Percentiles rank a stretch among this genome's conserved stretches.
Evolutionary conservation across 2,888 invertebrate species (phyloP).

Genomic region (Spodoptera picta): DNA sequence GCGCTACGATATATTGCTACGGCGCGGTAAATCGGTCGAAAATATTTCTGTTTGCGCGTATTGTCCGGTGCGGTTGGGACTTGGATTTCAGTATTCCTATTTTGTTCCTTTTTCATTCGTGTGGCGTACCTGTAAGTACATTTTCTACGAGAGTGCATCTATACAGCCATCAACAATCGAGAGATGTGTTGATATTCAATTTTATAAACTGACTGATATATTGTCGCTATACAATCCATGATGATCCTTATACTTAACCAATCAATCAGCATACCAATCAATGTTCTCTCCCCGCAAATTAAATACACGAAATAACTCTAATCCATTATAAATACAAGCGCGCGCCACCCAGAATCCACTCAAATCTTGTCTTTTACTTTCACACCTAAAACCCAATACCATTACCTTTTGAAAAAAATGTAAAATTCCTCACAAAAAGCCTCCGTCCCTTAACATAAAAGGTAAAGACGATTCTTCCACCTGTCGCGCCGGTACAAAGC

Average conservation of each 20-base stretch:
- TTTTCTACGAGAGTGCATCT: conserved; percentile 13
- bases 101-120: conserved; percentile 30
- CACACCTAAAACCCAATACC: conserved; percentile 38
- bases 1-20: conserved; percentile 64
- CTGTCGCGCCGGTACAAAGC: conserved; percentile 61
- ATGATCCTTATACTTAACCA: too few relatives aligned
- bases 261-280: too few relatives aligned
- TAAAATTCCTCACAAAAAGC: conserved; percentile 26
- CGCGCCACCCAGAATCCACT: not conserved
- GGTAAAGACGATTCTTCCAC: conserved; percentile 59
- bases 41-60: conserved; percentile 60
- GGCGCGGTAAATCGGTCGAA: conserved; percentile 62
- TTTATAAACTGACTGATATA: too few relatives aligned
- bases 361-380: conserved; percentile 25
- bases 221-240: too few relatives aligned
- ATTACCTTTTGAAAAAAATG: conserved; percentile 37
- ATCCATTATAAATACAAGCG: conserved; percentile 23
- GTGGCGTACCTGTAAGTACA: conserved; percentile 28
- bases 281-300: too few relatives aligned
- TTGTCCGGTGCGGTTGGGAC: conserved; percentile 52
- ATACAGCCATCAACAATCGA: too few relatives aligned
- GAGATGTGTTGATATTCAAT: too few relatives aligned
- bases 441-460: conserved; percentile 41
- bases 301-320: conserved; percentile 7
- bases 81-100: conserved; percentile 47